Conservation (phyloP, 2,113 vertebrate genomes). For the Brachypodius melanocephalos region DNA sequence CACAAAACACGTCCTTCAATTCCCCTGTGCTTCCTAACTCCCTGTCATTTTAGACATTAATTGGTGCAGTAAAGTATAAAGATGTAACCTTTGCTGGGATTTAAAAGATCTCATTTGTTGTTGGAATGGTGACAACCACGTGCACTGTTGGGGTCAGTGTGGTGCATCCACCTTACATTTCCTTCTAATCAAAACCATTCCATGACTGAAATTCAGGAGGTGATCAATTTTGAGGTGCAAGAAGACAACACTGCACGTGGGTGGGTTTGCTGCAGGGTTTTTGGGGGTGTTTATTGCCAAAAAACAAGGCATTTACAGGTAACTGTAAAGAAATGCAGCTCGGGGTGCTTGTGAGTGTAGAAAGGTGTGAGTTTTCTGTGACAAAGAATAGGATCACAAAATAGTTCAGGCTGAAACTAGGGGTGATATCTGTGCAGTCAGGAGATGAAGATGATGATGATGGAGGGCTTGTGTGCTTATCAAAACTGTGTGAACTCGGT, state of each 20-base stretch:
- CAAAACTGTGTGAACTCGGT: accelerated
- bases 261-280: background rate
- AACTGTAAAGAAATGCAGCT: background rate
- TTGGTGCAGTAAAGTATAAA: background rate
- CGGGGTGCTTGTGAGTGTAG: accelerated
- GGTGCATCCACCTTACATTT: background rate
- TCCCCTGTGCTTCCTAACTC: background rate
- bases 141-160: accelerated
- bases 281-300: background rate
- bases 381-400: background rate
- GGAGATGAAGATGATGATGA: background rate
- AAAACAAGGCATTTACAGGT: background rate
- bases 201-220: background rate
- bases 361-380: background rate
- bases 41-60: constrained; percentile 17
- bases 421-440: background rate
- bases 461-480: background rate
- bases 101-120: background rate
- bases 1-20: background rate
- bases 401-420: background rate
- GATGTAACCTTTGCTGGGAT: background rate
- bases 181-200: background rate
- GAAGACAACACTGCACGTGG: accelerated
- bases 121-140: background rate
- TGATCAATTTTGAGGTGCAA: background rate